Conservation (phyloP, 2,888 invertebrate genomes). For the Chalcis sispes region DNA sequence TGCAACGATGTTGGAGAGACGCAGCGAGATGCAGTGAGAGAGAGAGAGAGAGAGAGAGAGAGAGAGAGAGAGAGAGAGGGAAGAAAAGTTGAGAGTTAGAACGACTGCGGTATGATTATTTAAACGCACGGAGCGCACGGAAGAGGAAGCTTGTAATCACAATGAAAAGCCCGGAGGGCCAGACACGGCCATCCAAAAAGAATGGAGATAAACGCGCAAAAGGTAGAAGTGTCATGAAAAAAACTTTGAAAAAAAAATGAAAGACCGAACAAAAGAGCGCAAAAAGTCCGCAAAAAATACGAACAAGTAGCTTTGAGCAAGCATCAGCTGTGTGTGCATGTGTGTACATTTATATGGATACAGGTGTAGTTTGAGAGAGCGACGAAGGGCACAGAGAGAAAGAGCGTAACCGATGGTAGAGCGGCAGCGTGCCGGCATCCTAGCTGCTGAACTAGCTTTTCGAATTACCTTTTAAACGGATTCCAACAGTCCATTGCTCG, state of each 20-base stretch:
- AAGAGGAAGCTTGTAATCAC: slow-evolving; percentile 3
- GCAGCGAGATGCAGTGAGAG: too few relatives aligned
- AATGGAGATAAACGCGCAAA: slow-evolving; percentile 3
- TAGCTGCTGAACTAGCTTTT: slow-evolving; percentile 54
- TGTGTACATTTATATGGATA: not conserved
- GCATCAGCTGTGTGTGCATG: not conserved
- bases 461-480: slow-evolving; percentile 63
- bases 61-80: too few relatives aligned
- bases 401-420: not conserved
- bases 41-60: too few relatives aligned
- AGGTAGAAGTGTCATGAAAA: too few relatives aligned
- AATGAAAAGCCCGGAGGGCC: slow-evolving; percentile 19
- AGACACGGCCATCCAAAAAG: too few relatives aligned
- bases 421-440: too few relatives aligned
- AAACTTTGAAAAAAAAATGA: slow-evolving; percentile 15
- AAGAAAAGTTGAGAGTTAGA: too few relatives aligned
- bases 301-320: slow-evolving; percentile 14
- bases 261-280: not conserved
- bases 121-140: not conserved
- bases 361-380: not conserved
- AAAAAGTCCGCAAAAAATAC: not conserved
- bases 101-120: slow-evolving; percentile 15
- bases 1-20: not conserved
- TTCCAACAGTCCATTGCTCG: slow-evolving; percentile 54
- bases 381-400: not conserved